Percentiles rank a stretch among this genome's conserved stretches.
Evolutionary conservation across 2,888 invertebrate genomes (phyloP).

Genomic region (Cyclophora albipunctata): DNA sequence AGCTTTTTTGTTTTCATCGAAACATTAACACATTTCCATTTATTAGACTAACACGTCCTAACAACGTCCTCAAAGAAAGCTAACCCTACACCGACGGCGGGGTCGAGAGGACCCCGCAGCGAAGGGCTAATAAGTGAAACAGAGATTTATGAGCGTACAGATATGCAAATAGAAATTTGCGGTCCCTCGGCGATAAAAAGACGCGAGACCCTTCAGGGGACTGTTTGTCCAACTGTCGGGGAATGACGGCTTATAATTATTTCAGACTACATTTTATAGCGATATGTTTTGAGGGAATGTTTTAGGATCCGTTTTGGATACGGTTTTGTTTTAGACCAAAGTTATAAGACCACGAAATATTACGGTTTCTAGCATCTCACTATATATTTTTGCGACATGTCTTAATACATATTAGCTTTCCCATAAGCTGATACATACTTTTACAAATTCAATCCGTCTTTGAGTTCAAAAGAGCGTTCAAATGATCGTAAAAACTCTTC

Average conservation of each 20-base stretch:
- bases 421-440: too few species aligned
- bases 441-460: too few species aligned
- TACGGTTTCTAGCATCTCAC: too few species aligned
- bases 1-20: too few species aligned
- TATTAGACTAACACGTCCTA: too few species aligned
- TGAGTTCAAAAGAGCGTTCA: too few species aligned
- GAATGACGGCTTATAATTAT: slow-evolving; percentile 62
- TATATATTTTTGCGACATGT: too few species aligned
- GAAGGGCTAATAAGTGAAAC: slow-evolving; percentile 72
- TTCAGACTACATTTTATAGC: slow-evolving; percentile 29
- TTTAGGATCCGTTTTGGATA: background rate
- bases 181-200: slow-evolving; percentile 72
- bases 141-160: slow-evolving; percentile 72
- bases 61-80: slow-evolving; percentile 2
- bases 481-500: too few species aligned
- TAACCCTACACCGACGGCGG: slow-evolving; percentile 34
- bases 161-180: slow-evolving; percentile 75
- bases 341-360: too few species aligned
- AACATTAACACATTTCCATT: too few species aligned
- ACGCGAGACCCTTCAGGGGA: slow-evolving; percentile 52
- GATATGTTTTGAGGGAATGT: slow-evolving; percentile 10
- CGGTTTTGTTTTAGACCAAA: background rate
- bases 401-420: too few species aligned
- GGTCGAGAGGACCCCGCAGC: slow-evolving; percentile 39
- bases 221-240: slow-evolving; percentile 67